These are phyloP conservation scores for Gobionotothen gibberifrons DNA, from an alignment of 2,797 vertebrate species.

Conservation along the genomic window DNA sequence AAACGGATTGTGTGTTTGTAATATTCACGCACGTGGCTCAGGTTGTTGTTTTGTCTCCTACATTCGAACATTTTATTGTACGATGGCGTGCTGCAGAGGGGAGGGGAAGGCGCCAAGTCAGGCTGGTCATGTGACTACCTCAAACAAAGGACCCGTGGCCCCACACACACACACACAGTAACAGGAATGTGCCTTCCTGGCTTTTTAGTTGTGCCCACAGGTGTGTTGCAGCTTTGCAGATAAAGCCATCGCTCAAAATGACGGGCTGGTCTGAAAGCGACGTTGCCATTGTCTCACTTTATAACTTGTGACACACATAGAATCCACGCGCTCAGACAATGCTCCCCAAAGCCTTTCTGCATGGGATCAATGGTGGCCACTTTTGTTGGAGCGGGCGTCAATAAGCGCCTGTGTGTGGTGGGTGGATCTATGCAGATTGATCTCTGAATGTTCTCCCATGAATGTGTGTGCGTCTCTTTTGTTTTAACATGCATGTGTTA, in stretches of 20 bases:
- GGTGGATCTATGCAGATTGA: constrained; percentile 60
- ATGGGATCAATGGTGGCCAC: constrained; percentile 55
- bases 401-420: constrained; percentile 49
- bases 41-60: constrained; percentile 30
- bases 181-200: constrained; percentile 51
- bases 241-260: constrained; percentile 43
- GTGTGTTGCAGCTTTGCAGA: constrained; percentile 54
- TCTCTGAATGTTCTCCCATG: constrained; percentile 34
- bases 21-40: background rate
- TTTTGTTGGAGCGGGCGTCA: constrained; percentile 48
- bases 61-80: constrained; percentile 47
- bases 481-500: too few relatives aligned
- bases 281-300: constrained; percentile 40
- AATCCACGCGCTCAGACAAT: constrained; percentile 13
- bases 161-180: constrained; percentile 22
- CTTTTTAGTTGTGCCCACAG: constrained; percentile 60
- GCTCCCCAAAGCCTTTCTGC: constrained; percentile 14
- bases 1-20: constrained; percentile 2
- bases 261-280: constrained; percentile 29
- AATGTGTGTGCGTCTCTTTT: too few relatives aligned
- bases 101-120: constrained; percentile 63
- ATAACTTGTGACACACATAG: constrained; percentile 19
- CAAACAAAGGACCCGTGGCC: constrained; percentile 79
- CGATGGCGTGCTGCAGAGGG: constrained; percentile 57
- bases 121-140: constrained; percentile 72